These are phyloP conservation scores for Caenorhabditis tropicalis DNA, from an alignment of 1,140 invertebrate species.

Conservation along the genomic window DNA sequence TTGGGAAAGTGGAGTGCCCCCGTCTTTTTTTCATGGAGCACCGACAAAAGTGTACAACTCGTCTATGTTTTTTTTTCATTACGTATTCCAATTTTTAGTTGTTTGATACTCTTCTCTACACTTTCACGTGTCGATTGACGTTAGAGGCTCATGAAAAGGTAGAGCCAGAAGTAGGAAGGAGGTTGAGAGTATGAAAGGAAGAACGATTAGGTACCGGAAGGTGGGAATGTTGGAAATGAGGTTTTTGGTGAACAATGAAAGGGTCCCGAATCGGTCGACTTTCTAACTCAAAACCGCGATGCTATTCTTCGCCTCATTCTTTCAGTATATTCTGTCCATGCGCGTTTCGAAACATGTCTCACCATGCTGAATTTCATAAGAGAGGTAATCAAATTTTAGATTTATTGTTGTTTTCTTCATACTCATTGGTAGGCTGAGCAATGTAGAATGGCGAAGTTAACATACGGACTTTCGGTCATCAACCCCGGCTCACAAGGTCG, in stretches of 20 bases:
- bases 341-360: neutral
- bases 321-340: neutral
- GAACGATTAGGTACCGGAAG: conserved; percentile 19
- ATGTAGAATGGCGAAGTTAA: neutral
- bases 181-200: neutral
- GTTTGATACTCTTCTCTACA: neutral
- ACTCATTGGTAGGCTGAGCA: neutral
- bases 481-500: neutral
- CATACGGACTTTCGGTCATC: neutral
- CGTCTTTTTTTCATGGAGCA: neutral
- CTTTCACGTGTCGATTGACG: neutral
- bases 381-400: neutral
- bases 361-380: conserved; percentile 25
- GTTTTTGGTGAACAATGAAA: conserved; percentile 12
- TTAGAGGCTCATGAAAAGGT: neutral
- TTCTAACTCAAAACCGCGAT: neutral
- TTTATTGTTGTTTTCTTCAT: too few relatives aligned
- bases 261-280: neutral
- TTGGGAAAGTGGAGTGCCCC: neutral
- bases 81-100: neutral
- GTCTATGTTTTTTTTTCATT: neutral
- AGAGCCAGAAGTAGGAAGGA: neutral
- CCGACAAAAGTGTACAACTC: neutral
- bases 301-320: neutral
- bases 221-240: neutral